phyloP scores from a whole-genome alignment of 2,113 vertebrate species.

The Himantopus leucocephalus region DNA sequence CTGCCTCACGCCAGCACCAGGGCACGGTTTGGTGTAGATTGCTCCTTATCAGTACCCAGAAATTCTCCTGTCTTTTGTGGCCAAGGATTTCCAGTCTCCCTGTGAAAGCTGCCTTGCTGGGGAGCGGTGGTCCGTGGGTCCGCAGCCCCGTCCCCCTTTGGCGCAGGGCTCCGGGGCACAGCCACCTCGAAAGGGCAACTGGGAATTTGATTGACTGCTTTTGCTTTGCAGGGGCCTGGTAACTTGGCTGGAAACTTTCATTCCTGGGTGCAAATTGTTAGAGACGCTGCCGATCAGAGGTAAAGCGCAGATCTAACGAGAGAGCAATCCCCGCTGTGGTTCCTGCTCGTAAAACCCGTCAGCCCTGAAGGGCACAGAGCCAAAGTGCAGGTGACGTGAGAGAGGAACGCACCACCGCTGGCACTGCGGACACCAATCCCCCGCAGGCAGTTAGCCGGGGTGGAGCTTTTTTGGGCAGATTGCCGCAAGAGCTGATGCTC shows the following conservation, averaged over 20 bases:
- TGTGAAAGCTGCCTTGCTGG: not conserved
- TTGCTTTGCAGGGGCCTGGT: not conserved
- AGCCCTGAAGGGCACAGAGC: not conserved
- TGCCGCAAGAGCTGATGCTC: not conserved
- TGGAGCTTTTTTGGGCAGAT: not conserved
- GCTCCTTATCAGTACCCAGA: not conserved
- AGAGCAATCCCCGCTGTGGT: fast-evolving
- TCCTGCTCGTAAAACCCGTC: fast-evolving
- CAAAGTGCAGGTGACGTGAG: fast-evolving
- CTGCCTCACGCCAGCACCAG: not conserved
- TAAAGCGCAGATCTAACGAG: not conserved
- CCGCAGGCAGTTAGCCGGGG: not conserved
- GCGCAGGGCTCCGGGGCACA: not conserved
- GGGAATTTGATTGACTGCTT: not conserved
- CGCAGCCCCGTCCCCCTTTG: not conserved
- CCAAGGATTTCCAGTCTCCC: not conserved
- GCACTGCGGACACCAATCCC: fast-evolving
- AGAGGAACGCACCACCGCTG: not conserved
- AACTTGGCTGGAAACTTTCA: not conserved
- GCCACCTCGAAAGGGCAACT: not conserved
- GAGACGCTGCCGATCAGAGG: not conserved
- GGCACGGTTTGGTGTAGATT: not conserved
- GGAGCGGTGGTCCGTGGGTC: fast-evolving
- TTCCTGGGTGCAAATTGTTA: not conserved
- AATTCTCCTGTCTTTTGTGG: not conserved